Base-by-base conservation (phyloP, 1,140 invertebrate genomes). In the Drosophila pseudoobscura region DNA sequence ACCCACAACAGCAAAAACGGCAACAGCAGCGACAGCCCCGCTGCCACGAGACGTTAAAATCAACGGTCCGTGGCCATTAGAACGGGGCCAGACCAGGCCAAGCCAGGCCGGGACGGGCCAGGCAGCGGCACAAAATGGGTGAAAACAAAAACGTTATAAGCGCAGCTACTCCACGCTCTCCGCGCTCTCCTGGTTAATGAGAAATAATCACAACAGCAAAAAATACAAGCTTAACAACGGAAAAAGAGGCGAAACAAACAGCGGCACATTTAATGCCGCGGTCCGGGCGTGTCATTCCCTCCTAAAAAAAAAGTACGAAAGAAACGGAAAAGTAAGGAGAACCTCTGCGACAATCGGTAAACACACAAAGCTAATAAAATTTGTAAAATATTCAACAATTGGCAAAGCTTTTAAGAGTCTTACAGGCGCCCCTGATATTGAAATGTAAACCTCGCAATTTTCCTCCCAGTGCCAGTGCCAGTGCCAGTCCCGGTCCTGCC, bases 331-430 rank as follows among this genome's bases (percentile, higher is more conserved):
- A 51, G 45, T 15, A 22, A 62, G 49, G 44, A 9, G 57, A 78
- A 74, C 43, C 47, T 51, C 50, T 71, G 57, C 50, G 53, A 57
- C 77, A 84, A 84, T 80, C 80, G 77, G 59, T 60, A 74, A 74
- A 74, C 70, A 75, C 80, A 68, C 73, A 87, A 87, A 74, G 77
- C 82, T 69, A 84, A 87, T 84, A 84, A 85, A 82, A 80, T 68
- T 52, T 82, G 69, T 82, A 82, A 87, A 87, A 87, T 85, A 85
- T 85, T 80, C 68, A 85, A 82, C 80, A 85, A 85, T 85, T 85
- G 82, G 69, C 75, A 78, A 77, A 82, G 82, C 82, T 85, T 75
- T 87, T 85, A 85, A 80, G 74, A 66, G 73, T 68, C 61, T 64
- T 31, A 50, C 62, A 58, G 59, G 52, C 66, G 75, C 69, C 55